Percentiles rank a stretch among this genome's conserved stretches.
phyloP scores from a whole-genome alignment of 2,797 vertebrate genomes.

The Capromys pilorides region DNA sequence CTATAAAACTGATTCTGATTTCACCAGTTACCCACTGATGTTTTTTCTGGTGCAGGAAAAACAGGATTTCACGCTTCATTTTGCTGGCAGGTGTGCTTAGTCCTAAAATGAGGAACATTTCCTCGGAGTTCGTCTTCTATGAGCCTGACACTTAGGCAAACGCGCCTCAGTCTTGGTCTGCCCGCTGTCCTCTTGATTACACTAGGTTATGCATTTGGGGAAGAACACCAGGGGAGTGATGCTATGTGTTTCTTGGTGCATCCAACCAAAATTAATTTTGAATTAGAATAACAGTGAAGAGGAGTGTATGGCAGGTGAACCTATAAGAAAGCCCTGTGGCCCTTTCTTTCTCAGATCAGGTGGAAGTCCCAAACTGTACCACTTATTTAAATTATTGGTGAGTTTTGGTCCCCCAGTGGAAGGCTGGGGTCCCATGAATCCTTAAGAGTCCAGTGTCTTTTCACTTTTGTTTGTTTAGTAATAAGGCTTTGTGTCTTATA shows the following conservation, averaged over 20 bases:
- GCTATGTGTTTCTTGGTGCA: background rate
- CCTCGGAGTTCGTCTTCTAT: background rate
- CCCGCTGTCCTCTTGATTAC: background rate
- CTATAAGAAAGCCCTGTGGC: background rate
- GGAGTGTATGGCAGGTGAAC: background rate
- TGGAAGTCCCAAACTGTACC: background rate
- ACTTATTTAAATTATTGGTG: background rate
- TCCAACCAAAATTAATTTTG: slow-evolving; percentile 29
- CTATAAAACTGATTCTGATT: background rate
- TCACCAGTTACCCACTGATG: background rate
- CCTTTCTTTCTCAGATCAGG: background rate
- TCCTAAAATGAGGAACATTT: background rate
- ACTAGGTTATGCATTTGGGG: background rate
- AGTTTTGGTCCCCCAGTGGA: background rate
- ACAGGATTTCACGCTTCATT: slow-evolving; percentile 9
- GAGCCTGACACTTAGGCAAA: slow-evolving; percentile 1
- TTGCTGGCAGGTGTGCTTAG: background rate
- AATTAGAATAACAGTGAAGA: slow-evolving; percentile 43
- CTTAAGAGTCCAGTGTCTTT: background rate
- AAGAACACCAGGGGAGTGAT: background rate
- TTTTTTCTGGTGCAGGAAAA: background rate
- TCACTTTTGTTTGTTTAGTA: background rate
- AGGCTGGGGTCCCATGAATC: background rate
- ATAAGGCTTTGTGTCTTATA: background rate
- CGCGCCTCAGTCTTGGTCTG: background rate